Base-by-base conservation (phyloP, 2,888 invertebrate species). In the Meliscaeva auricollis region DNA sequence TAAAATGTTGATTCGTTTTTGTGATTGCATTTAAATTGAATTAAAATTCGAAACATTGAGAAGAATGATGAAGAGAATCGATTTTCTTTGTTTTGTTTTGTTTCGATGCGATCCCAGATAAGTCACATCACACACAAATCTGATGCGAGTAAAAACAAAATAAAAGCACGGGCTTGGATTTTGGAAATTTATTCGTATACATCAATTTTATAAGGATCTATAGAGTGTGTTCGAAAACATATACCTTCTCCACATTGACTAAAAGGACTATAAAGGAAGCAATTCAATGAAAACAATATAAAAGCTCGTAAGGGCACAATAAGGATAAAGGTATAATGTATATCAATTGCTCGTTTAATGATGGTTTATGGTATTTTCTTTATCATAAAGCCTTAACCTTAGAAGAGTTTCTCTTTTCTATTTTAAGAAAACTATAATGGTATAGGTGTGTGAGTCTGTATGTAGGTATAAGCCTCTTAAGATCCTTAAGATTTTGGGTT, bases 11-110 rank as follows among this genome's bases (percentile, higher is more conserved):
- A 80, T 84, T 84, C 48, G 48, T 75, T 75, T 60, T 72, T 76
- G 66, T 80, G 84, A 84, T 84, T 84, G 80, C 75, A 80, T 72
- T 84, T 68, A 72, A 80, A 84, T 84, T 84, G 60, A 84, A 84
- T 84, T 84, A 76, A 80, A 66, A 80, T 64, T 46, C 17, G 11
- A 3, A 46, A 17, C 30, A n/a, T 20, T 26, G 8, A 84, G 13
- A 6, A 20, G 30, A 64, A 69, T 20, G 44, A 22, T 20, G 73
- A 22, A 58, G 32, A 69, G 13, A 22, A 78, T 58, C 46, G 62
- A 69, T 66, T 58, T 69, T 17, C 15, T 13, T 58, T 3, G 4
- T 20, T 11, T 48, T 48, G 3, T 17, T 48, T 20, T 48, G 6
- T 58, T 46, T 32, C 2, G 64, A 64, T 44, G 32, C 3, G 44